These are phyloP conservation scores for Sycophaga agraensis DNA, from an alignment of 1,140 invertebrate species.

Conservation along the genomic window DNA sequence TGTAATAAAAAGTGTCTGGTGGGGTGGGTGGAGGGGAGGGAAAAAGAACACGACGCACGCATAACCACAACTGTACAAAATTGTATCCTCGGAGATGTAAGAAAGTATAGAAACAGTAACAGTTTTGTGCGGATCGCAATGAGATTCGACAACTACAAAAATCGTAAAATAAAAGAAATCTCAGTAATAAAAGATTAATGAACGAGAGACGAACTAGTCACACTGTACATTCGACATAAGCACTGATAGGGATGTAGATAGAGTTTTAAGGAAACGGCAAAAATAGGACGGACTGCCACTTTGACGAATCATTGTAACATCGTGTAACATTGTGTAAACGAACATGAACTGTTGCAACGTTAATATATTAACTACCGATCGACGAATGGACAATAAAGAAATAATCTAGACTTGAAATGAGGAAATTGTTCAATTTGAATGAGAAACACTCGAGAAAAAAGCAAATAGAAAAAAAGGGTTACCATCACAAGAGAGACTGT, in stretches of 20 bases:
- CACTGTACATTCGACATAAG: not conserved
- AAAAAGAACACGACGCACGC: conserved; percentile 28
- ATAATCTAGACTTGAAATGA: conserved; percentile 30
- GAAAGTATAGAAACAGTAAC: conserved; percentile 5
- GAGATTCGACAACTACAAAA: not conserved
- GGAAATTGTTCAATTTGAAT: conserved; percentile 13
- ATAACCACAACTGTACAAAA: conserved; percentile 17
- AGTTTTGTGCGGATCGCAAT: not conserved
- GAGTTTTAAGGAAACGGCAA: not conserved
- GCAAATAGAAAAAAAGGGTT: conserved; percentile 12
- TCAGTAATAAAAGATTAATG: not conserved
- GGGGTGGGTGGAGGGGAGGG: conserved; percentile 10
- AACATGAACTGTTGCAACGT: not conserved
- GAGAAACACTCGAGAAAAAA: conserved; percentile 20
- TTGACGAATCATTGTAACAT: conserved; percentile 5
- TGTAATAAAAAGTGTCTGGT: conserved; percentile 6
- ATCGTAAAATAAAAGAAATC: not conserved
- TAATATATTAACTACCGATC: not conserved
- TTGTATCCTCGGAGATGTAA: not conserved
- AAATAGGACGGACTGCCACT: conserved; percentile 8
- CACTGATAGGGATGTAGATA: not conserved
- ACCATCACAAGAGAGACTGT: conserved; percentile 16
- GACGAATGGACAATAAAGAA: conserved; percentile 29
- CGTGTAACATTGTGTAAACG: not conserved
- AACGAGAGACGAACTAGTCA: not conserved